Evolutionary conservation across 2,113 vertebrate species (phyloP).

Genomic region (Ophthalmolycus amberensis): DNA sequence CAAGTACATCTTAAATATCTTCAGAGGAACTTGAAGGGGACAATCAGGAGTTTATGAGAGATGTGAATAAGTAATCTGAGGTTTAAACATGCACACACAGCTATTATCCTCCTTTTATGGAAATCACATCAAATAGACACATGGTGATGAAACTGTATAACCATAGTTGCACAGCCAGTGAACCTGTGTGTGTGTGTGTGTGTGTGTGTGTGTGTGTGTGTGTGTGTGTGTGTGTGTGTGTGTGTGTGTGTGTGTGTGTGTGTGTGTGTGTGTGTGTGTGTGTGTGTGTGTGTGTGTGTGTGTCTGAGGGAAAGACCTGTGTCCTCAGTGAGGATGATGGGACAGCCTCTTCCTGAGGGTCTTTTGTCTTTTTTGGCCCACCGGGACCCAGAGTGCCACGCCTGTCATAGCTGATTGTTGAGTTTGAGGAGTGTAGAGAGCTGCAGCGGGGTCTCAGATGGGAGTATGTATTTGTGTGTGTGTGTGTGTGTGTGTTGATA

Average conservation of each 20-base stretch:
- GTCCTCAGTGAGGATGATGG: slow-evolving; percentile 41
- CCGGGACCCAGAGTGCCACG: slow-evolving; percentile 42
- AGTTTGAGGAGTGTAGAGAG: slow-evolving; percentile 18
- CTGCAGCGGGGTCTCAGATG: slow-evolving; percentile 7
- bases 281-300: too few species aligned
- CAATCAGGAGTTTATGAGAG: not conserved
- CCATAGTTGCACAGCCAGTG: not conserved
- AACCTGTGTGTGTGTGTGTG: not conserved
- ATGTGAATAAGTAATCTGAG: not conserved
- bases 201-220: slow-evolving; percentile 9
- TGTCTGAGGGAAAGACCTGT: not conserved
- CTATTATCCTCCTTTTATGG: slow-evolving; percentile 1
- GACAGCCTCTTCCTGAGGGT: slow-evolving; percentile 52
- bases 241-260: too few species aligned
- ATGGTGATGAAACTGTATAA: not conserved
- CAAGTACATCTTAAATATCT: not conserved
- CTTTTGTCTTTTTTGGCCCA: slow-evolving; percentile 67
- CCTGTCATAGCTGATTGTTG: slow-evolving; percentile 67
- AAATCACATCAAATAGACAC: not conserved
- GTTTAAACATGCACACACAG: not conserved
- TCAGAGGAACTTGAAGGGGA: not conserved
- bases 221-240: slow-evolving; percentile 14
- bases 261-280: too few species aligned
- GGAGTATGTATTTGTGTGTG: slow-evolving; percentile 40
- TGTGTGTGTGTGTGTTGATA: slow-evolving; percentile 21